Evolutionary conservation across 2,888 invertebrate species (phyloP), one percentile per base, ranked within the genome.

Genomic region (Lysandra coridon): DNA sequence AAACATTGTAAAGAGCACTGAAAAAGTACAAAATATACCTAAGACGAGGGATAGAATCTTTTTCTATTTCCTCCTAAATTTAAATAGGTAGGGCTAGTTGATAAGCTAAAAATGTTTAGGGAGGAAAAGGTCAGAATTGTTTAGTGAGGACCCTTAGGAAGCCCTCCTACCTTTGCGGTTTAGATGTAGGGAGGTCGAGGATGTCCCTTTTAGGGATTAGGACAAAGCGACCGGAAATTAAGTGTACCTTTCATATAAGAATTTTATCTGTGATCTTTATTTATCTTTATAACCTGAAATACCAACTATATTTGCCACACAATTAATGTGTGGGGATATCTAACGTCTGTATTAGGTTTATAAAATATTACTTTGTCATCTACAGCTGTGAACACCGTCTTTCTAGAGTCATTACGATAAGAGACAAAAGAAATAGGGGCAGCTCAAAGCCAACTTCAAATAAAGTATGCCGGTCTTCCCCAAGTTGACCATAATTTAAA

Each of bases 201-300:
- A 69, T 69, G 33, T 1, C 69, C 69, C 69, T 69, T 64, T 69
- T 64, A 30, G 64, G 30, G 64, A 64, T 64, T 12, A 64, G 30
- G 69, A 69, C 69, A 69, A 37, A 37, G 69, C 33, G 33, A 33
- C 69, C 69, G 69, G 69, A 69, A 33, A 33, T 69, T 37, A 33
- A 14, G 4, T 69, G 14, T 69, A 69, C 69, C 33, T 69, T 69
- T 17, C 33, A 5, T 17, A 33, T 69, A 37, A 37, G 69, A 69
- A 6, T 37, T 23, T 0, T 37, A 69, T 14, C 14, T 64, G 12
- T 1, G 14, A 69, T 37, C 33, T 23, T 23, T 23, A 23, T 23
- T 23, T 23, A 23, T 23, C 23, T 23, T 23, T 23, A 23, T 23
- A 23, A 23, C 23, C 0, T 23, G 23, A 23, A 23, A 23, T 23